phyloP scores from a whole-genome alignment of 2,888 invertebrate species.

The Blastobasis adustella region DNA sequence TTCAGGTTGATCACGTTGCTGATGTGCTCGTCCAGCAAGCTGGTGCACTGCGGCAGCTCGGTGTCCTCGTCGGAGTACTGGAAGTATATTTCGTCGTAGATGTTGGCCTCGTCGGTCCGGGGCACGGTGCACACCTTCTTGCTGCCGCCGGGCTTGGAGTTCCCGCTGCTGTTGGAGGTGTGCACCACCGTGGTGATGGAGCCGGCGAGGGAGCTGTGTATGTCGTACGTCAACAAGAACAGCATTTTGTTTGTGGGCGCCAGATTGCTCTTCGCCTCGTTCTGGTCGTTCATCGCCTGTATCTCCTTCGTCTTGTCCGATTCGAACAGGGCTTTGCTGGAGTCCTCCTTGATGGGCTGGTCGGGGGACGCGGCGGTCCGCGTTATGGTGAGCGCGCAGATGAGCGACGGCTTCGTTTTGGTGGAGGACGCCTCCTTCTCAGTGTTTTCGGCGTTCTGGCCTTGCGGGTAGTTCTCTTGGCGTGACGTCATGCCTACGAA shows the following conservation, averaged over 20 bases:
- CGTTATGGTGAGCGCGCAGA: constrained; percentile 57
- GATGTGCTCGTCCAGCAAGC: constrained; percentile 61
- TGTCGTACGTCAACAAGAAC: constrained; percentile 81
- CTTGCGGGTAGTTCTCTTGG: constrained; percentile 47
- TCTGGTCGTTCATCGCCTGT: constrained; percentile 85
- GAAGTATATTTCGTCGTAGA: constrained; percentile 68
- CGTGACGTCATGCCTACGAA: constrained; percentile 59
- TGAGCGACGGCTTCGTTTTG: constrained; percentile 56
- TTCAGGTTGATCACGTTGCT: constrained; percentile 71
- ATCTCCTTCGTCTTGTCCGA: constrained; percentile 64
- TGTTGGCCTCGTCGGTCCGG: constrained; percentile 49
- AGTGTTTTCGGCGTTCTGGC: constrained; percentile 41
- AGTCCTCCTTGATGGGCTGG: constrained; percentile 54
- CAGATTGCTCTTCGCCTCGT: constrained; percentile 77
- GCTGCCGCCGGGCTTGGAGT: constrained; percentile 70
- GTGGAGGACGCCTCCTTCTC: constrained; percentile 47
- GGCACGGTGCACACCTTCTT: constrained; percentile 62
- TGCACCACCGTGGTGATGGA: constrained; percentile 60
- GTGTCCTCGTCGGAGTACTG: constrained; percentile 77
- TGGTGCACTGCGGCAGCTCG: constrained; percentile 66
- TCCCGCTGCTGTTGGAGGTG: constrained; percentile 58
- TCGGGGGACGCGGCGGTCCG: constrained; percentile 41
- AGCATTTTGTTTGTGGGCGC: constrained; percentile 57
- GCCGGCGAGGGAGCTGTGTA: constrained; percentile 76
- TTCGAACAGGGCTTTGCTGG: constrained; percentile 59